phyloP scores from a whole-genome alignment of 2,797 vertebrate genomes.

The Alfaro cultratus region DNA sequence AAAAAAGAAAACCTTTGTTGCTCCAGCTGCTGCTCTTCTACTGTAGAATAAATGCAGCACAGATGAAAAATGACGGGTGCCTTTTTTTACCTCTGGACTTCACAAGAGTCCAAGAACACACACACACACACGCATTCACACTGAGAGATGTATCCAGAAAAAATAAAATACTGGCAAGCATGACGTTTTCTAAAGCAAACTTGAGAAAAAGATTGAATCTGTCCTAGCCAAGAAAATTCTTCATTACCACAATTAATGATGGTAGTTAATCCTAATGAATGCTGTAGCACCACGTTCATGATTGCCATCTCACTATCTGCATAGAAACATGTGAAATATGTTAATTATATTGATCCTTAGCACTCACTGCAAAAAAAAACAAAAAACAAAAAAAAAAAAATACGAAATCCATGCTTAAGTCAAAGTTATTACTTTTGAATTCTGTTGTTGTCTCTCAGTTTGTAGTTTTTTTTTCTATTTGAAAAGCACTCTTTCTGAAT shows the following conservation, averaged over 20 bases:
- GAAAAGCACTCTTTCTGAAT: conserved; percentile 65
- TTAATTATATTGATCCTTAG: conserved; percentile 72
- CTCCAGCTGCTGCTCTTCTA: conserved; percentile 62
- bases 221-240: conserved; percentile 38
- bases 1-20: conserved; percentile 22
- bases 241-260: conserved; percentile 70
- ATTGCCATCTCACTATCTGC: conserved; percentile 62
- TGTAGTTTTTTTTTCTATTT: conserved; percentile 32
- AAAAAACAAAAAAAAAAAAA: conserved; percentile 20
- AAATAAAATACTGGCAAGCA: conserved; percentile 47
- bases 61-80: conserved; percentile 65
- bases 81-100: conserved; percentile 53
- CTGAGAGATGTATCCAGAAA: conserved; percentile 37
- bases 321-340: conserved; percentile 33
- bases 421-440: conserved; percentile 14
- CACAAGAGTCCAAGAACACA: conserved; percentile 48
- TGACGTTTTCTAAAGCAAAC: conserved; percentile 45
- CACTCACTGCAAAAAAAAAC: conserved; percentile 44
- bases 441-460: conserved; percentile 46
- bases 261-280: conserved; percentile 63
- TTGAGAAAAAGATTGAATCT: conserved; percentile 41
- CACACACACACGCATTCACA: conserved; percentile 13
- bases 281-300: conserved; percentile 50
- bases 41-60: conserved; percentile 58
- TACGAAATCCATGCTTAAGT: conserved; percentile 39